A percentile compares a stretch with the other conserved stretches of the same genome.
Conservation (phyloP, 2,797 vertebrate species). For the Ctenopoma kingsleyae region DNA sequence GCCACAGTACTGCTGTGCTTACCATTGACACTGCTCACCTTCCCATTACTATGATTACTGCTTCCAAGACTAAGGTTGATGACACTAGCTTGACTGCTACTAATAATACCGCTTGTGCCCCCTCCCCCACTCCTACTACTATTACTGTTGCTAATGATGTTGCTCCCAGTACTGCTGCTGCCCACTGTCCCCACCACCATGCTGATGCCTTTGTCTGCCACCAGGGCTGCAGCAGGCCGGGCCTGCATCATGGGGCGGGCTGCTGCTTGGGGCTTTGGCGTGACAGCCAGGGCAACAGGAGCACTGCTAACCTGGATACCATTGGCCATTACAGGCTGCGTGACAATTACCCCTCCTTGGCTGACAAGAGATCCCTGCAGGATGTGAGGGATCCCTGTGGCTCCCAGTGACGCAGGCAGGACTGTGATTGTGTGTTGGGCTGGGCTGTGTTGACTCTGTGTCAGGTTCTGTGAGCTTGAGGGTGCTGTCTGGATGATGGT, state of each 20-base stretch:
- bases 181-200: slow-evolving; percentile 84
- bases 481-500: slow-evolving; percentile 96
- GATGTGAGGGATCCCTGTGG: slow-evolving; percentile 92
- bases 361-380: slow-evolving; percentile 94
- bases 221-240: slow-evolving; percentile 82
- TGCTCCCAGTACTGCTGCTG: slow-evolving; percentile 81
- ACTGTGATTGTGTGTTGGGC: slow-evolving; percentile 92
- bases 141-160: slow-evolving; percentile 83
- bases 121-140: slow-evolving; percentile 68
- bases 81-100: slow-evolving; percentile 64
- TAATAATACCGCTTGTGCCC: slow-evolving; percentile 40
- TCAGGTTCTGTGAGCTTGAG: slow-evolving; percentile 80
- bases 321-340: slow-evolving; percentile 92
- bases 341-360: slow-evolving; percentile 93
- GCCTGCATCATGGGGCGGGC: slow-evolving; percentile 87
- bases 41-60: slow-evolving; percentile 69
- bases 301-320: slow-evolving; percentile 91
- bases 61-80: slow-evolving; percentile 76
- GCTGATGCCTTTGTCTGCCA: slow-evolving; percentile 85
- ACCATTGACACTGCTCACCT: slow-evolving; percentile 66
- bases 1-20: slow-evolving; percentile 51
- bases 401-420: slow-evolving; percentile 90
- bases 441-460: slow-evolving; percentile 82
- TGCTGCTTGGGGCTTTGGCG: slow-evolving; percentile 86
- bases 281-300: slow-evolving; percentile 90